Conservation (phyloP, 2,113 vertebrate genomes). For the Oreotrochilus melanogaster region DNA sequence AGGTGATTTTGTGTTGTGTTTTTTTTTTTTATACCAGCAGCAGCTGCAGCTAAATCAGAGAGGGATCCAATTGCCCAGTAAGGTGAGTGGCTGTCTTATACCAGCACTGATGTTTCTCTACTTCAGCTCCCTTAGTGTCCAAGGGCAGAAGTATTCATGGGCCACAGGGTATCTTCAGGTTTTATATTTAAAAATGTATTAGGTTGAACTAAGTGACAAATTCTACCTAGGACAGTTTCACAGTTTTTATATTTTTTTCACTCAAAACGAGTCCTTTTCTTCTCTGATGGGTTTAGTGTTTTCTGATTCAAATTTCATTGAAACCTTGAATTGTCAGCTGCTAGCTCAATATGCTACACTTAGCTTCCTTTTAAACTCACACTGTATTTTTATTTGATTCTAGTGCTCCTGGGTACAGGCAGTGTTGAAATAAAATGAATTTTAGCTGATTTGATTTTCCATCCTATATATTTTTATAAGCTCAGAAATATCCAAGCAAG, state of each 20-base stretch:
- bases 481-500: slow-evolving; percentile 49
- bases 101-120: fast-evolving
- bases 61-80: background rate
- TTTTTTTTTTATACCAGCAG: background rate
- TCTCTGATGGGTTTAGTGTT: background rate
- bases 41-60: background rate
- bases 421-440: slow-evolving; percentile 65
- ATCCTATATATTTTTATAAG: slow-evolving; percentile 70
- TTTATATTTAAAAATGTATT: background rate
- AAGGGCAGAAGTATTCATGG: background rate
- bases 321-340: background rate
- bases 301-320: background rate
- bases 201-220: background rate
- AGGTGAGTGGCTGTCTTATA: background rate
- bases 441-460: slow-evolving; percentile 72
- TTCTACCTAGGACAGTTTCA: background rate
- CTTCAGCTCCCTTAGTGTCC: background rate
- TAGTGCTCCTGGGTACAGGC: slow-evolving; percentile 19
- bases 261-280: background rate
- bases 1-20: background rate
- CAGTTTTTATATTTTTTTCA: background rate
- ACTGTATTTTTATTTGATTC: slow-evolving; percentile 66
- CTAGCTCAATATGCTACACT: slow-evolving; percentile 27
- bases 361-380: slow-evolving; percentile 53
- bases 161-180: background rate